A percentile compares a stretch with the other conserved stretches of the same genome.
phyloP scores from a whole-genome alignment of 2,797 vertebrate genomes.

The Sebastes minor region DNA sequence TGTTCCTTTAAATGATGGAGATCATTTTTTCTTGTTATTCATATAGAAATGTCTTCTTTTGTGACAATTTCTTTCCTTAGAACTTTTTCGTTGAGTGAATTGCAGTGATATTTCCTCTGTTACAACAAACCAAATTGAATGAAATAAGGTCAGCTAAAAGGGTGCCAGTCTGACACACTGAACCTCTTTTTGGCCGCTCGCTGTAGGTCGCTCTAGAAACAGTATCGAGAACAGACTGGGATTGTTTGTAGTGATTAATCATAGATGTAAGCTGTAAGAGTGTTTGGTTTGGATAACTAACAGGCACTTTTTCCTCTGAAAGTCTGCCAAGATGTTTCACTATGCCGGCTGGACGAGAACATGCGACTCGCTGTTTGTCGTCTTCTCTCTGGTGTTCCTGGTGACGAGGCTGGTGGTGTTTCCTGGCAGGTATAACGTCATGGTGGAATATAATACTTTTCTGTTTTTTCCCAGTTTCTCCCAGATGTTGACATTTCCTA shows the following conservation, averaged over 20 bases:
- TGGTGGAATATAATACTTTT: not conserved
- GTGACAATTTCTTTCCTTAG: not conserved
- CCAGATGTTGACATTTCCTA: not conserved
- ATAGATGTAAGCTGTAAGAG: not conserved
- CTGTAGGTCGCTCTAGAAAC: not conserved
- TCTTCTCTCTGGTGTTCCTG: slow-evolving; percentile 88
- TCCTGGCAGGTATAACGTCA: slow-evolving; percentile 84
- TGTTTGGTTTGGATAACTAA: not conserved
- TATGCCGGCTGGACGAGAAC: slow-evolving; percentile 87
- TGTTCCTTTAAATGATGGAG: too few relatives aligned
- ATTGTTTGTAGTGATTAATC: not conserved
- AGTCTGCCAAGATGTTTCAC: slow-evolving; percentile 92
- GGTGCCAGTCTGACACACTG: not conserved
- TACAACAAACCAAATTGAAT: not conserved
- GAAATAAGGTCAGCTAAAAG: not conserved
- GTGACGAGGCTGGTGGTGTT: slow-evolving; percentile 87
- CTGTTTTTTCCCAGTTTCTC: not conserved
- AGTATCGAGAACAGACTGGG: not conserved
- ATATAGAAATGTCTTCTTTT: not conserved
- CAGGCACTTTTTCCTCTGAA: slow-evolving; percentile 10
- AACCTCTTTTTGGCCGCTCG: not conserved
- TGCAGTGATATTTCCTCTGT: not conserved
- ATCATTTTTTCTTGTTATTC: not conserved
- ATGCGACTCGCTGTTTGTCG: slow-evolving; percentile 86
- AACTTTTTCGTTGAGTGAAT: not conserved